A percentile compares a stretch with the other conserved stretches of the same genome.
These are phyloP conservation scores for Sialia sialis DNA, from an alignment of 2,113 vertebrate species.

Conservation along the genomic window DNA sequence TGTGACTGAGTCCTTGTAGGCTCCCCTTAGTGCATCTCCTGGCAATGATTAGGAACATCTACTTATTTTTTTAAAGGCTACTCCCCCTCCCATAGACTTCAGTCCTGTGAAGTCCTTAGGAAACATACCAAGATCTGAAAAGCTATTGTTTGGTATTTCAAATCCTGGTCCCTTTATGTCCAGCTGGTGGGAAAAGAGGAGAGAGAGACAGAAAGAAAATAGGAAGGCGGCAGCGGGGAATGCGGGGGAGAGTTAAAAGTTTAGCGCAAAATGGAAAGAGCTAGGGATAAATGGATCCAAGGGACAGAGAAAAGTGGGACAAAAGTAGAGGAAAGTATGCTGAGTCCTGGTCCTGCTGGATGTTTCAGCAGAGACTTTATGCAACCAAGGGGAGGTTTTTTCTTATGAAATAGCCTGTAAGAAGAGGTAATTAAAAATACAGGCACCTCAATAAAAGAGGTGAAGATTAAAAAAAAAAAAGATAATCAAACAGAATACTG, in stretches of 20 bases:
- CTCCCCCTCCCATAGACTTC: constrained; percentile 29
- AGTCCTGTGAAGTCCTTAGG: constrained; percentile 57
- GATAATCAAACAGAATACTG: neutral
- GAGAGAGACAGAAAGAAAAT: constrained; percentile 40
- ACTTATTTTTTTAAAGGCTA: constrained; percentile 44
- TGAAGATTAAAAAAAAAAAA: neutral
- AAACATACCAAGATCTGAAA: constrained; percentile 61
- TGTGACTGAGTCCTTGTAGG: constrained; percentile 23
- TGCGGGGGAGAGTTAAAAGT: neutral
- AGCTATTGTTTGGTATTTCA: constrained; percentile 63
- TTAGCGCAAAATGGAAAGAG: neutral
- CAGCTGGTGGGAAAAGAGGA: constrained; percentile 57
- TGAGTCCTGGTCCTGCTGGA: neutral
- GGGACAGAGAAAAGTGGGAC: neutral
- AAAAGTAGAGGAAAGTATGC: neutral
- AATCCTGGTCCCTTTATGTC: constrained; percentile 61
- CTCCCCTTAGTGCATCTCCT: constrained; percentile 64
- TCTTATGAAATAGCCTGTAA: neutral
- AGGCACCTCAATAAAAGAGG: neutral
- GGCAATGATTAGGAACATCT: constrained; percentile 65
- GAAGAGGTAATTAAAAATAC: neutral
- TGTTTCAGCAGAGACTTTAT: neutral
- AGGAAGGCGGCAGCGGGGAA: neutral
- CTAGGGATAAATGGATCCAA: neutral
- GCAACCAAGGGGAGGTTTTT: neutral